These are phyloP conservation scores for Syngnathus rostellatus DNA, from an alignment of 2,797 vertebrate genomes.

Conservation along the genomic window DNA sequence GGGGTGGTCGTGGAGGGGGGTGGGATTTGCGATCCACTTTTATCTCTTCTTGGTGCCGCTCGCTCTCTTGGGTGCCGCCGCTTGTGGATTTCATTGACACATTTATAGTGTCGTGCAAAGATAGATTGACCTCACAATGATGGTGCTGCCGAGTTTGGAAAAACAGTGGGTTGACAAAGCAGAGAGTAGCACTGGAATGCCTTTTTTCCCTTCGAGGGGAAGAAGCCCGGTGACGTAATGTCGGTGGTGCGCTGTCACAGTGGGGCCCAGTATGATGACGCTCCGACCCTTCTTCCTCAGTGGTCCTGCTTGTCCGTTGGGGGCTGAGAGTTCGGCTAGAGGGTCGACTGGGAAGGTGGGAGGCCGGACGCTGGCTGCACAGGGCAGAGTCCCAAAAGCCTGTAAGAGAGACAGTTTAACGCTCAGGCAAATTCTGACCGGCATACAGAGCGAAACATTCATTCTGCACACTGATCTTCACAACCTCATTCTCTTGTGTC, in stretches of 20 bases:
- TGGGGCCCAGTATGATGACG: conserved; percentile 22
- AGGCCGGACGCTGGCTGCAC: conserved; percentile 60
- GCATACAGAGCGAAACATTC: background rate
- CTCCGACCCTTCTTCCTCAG: conserved; percentile 30
- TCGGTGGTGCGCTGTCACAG: conserved; percentile 75
- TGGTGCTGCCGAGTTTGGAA: conserved; percentile 74
- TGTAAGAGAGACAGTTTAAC: conserved; percentile 46
- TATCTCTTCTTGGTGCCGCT: conserved; percentile 1
- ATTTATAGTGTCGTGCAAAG: conserved; percentile 4
- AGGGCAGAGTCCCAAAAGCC: conserved; percentile 88
- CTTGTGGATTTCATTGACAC: background rate
- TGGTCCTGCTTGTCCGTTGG: conserved; percentile 53
- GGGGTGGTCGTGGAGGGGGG: conserved; percentile 81
- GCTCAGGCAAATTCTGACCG: conserved; percentile 15
- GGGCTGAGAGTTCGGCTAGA: conserved; percentile 63
- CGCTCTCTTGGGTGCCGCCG: conserved; percentile 3
- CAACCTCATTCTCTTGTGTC: background rate
- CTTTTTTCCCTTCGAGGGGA: conserved; percentile 69
- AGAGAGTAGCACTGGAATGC: conserved; percentile 82
- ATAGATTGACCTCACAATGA: background rate
- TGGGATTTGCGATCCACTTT: conserved; percentile 51
- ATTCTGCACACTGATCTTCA: background rate
- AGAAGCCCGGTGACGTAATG: conserved; percentile 68
- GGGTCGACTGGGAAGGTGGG: conserved; percentile 39
- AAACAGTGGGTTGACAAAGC: conserved; percentile 92